Conservation (phyloP, 1,140 invertebrate species). For the Rhysida immarginata region DNA sequence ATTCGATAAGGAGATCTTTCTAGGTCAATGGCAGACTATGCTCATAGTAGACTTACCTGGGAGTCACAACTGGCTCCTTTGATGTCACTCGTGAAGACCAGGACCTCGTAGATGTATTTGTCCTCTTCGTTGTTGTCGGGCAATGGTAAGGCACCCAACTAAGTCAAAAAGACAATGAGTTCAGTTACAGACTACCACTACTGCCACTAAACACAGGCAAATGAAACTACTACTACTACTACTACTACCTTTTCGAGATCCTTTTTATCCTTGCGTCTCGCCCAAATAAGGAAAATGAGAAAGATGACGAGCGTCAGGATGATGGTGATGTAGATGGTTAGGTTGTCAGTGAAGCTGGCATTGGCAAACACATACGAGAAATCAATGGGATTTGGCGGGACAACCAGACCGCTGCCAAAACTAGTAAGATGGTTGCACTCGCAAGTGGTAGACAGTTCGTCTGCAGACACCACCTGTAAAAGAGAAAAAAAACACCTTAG, state of each 20-base stretch:
- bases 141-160: constrained; percentile 35
- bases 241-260: constrained; percentile 31
- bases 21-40: background rate
- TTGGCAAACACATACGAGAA: constrained; percentile 39
- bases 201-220: background rate
- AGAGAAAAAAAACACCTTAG: constrained; percentile 18
- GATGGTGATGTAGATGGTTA: constrained; percentile 37
- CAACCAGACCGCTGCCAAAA: constrained; percentile 38
- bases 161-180: background rate
- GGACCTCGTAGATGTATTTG: constrained; percentile 39
- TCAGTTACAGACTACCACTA: background rate
- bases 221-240: background rate
- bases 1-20: background rate
- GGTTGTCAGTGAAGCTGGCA: constrained; percentile 37
- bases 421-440: constrained; percentile 38
- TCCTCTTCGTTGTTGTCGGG: constrained; percentile 36
- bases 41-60: constrained; percentile 25
- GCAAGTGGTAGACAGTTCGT: no score
- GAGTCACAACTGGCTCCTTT: constrained; percentile 35
- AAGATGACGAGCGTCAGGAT: constrained; percentile 34
- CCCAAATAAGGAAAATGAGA: constrained; percentile 33
- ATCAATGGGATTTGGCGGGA: constrained; percentile 39
- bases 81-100: constrained; percentile 35
- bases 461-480: constrained; percentile 25
- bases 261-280: constrained; percentile 33